Percentiles rank a stretch among this genome's conserved stretches.
Evolutionary conservation across 2,797 vertebrate species (phyloP).

Genomic region (Meriones psammophilus): DNA sequence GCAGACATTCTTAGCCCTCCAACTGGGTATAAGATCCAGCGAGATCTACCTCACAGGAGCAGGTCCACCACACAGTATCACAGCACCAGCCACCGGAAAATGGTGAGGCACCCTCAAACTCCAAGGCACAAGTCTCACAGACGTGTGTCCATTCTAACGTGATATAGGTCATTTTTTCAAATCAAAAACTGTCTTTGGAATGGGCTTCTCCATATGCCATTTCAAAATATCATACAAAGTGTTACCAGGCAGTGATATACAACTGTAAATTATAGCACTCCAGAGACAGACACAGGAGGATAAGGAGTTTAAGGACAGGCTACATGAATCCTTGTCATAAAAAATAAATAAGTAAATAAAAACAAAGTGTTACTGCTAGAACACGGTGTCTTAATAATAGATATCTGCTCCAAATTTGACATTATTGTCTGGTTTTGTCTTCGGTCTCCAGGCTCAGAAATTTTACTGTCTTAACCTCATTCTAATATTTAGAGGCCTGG

Average conservation of each 20-base stretch:
- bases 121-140: background rate
- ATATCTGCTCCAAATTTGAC: background rate
- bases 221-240: background rate
- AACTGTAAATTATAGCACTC: background rate
- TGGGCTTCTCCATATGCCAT: background rate
- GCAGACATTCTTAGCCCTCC: background rate
- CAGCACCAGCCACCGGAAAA: background rate
- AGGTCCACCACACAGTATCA: background rate
- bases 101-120: background rate
- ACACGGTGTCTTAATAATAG: background rate
- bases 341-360: background rate
- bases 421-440: background rate
- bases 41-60: background rate
- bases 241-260: background rate
- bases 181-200: background rate
- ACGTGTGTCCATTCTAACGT: background rate
- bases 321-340: background rate
- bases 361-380: background rate
- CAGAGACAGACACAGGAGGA: background rate
- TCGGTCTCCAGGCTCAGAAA: background rate
- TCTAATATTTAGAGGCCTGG: background rate
- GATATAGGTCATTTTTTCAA: background rate
- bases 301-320: too few species aligned
- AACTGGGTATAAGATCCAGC: background rate
- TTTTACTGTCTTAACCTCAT: background rate